Percentiles rank a stretch among this genome's conserved stretches.
Evolutionary conservation across 2,888 invertebrate genomes (phyloP).

Genomic region (Reticulitermes lucifugus): DNA sequence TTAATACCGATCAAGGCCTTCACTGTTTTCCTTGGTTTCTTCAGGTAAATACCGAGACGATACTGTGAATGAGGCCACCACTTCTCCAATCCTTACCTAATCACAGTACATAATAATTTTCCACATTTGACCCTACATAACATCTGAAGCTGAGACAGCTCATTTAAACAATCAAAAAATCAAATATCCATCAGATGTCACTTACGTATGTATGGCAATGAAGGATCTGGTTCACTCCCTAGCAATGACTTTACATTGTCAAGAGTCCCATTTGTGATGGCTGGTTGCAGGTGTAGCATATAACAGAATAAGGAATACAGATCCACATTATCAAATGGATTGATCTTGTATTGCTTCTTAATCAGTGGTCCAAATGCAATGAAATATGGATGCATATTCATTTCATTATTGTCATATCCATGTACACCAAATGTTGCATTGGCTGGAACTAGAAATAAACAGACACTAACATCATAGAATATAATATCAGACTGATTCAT

Average conservation of each 20-base stretch:
- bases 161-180: no score
- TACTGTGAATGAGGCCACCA: no score
- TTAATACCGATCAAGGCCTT: no score
- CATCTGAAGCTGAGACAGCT: no score
- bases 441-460: slow-evolving; percentile 61
- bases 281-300: slow-evolving; percentile 67
- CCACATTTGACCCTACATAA: no score
- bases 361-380: slow-evolving; percentile 77
- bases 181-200: background rate
- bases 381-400: slow-evolving; percentile 77
- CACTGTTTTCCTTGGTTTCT: no score
- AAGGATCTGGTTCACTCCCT: slow-evolving; percentile 26
- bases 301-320: slow-evolving; percentile 73
- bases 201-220: slow-evolving; percentile 26
- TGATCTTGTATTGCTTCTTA: slow-evolving; percentile 64
- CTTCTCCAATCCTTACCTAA: no score
- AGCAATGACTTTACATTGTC: slow-evolving; percentile 63
- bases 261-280: slow-evolving; percentile 67
- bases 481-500: background rate
- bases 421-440: slow-evolving; percentile 76
- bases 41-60: no score
- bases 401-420: slow-evolving; percentile 70
- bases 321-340: slow-evolving; percentile 74
- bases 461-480: background rate
- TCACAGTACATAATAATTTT: no score